These are phyloP conservation scores for Sitophilus oryzae DNA, from an alignment of 1,140 invertebrate genomes.

Conservation along the genomic window DNA sequence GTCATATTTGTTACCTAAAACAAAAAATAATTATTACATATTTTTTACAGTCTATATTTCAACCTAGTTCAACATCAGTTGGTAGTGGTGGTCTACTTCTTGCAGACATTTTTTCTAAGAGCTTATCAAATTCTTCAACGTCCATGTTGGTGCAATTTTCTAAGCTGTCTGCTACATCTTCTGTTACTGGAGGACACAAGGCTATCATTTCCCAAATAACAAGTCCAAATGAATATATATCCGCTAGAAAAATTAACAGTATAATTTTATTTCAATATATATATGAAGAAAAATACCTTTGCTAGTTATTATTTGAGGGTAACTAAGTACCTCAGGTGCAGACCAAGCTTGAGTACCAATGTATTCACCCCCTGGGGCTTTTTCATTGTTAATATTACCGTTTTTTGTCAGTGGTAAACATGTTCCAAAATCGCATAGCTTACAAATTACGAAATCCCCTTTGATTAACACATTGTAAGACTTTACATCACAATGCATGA, in stretches of 20 bases:
- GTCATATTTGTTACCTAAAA: constrained; percentile 54
- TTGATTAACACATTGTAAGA: constrained; percentile 75
- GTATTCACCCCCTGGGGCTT: constrained; percentile 46
- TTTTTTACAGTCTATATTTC: constrained; percentile 10
- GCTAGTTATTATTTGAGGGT: constrained; percentile 53
- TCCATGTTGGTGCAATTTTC: constrained; percentile 36
- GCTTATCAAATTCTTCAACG: constrained; percentile 16
- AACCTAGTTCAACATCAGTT: constrained; percentile 50
- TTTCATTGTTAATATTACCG: constrained; percentile 54
- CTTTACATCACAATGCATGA: constrained; percentile 81
- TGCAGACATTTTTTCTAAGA: constrained; percentile 16
- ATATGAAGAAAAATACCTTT: constrained; percentile 43
- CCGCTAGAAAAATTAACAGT: constrained; percentile 44
- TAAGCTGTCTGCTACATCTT: constrained; percentile 38
- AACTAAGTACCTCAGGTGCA: constrained; percentile 65
- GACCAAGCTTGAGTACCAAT: constrained; percentile 71
- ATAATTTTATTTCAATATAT: neutral
- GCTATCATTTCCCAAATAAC: constrained; percentile 78
- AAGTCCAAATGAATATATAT: constrained; percentile 75
- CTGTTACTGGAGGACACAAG: constrained; percentile 57
- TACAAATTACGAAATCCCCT: constrained; percentile 66
- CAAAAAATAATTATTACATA: neutral
- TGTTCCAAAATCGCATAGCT: constrained; percentile 83
- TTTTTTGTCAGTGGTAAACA: constrained; percentile 62
- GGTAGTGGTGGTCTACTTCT: constrained; percentile 56